These are phyloP conservation scores for Delia radicum DNA, from an alignment of 1,140 invertebrate species.

Conservation along the genomic window DNA sequence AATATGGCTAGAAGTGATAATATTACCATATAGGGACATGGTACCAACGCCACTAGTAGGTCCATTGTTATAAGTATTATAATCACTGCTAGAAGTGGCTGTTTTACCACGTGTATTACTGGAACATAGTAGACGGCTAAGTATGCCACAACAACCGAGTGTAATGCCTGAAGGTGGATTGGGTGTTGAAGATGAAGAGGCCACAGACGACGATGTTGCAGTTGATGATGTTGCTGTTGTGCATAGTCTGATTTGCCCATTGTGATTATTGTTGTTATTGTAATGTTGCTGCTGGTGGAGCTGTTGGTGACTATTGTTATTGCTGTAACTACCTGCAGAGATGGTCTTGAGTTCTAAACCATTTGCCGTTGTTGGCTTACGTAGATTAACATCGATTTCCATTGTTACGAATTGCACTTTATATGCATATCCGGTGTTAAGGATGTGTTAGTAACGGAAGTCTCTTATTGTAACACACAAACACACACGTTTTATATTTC, in stretches of 20 bases:
- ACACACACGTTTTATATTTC: too few species aligned
- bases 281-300: background rate
- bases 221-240: conserved; percentile 19
- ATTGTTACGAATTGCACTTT: conserved; percentile 32
- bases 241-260: background rate
- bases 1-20: background rate
- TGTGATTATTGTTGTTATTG: conserved; percentile 22
- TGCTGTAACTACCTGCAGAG: conserved; percentile 46
- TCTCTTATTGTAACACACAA: too few species aligned
- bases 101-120: conserved; percentile 40
- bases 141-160: conserved; percentile 48
- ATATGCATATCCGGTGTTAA: conserved; percentile 16
- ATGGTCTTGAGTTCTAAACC: conserved; percentile 51
- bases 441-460: background rate
- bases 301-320: conserved; percentile 31
- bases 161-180: too few species aligned
- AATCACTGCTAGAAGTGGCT: conserved; percentile 40
- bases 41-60: too few species aligned
- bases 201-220: background rate
- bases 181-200: background rate
- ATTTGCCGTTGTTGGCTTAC: conserved; percentile 26
- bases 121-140: conserved; percentile 45
- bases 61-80: conserved; percentile 14
- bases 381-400: conserved; percentile 34
- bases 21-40: conserved; percentile 24